Conservation (phyloP, 2,113 vertebrate species). For the Grantiella picta region DNA sequence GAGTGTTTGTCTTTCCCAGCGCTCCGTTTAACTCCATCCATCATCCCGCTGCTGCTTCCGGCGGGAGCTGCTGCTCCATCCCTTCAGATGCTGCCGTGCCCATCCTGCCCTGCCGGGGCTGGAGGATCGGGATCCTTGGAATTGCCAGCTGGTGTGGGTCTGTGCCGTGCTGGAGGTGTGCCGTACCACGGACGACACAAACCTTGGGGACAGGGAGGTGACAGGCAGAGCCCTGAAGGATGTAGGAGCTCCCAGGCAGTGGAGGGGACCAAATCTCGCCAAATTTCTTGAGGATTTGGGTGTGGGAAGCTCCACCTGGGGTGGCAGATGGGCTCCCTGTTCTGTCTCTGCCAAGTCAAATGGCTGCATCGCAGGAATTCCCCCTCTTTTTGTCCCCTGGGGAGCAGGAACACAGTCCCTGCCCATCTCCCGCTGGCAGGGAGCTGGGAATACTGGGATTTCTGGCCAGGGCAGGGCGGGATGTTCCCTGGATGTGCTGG, state of each 20-base stretch:
- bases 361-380: accelerated
- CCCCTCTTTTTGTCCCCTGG: background rate
- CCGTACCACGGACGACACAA: accelerated
- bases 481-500: background rate
- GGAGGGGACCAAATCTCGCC: background rate
- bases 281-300: background rate
- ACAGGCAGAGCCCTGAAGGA: background rate
- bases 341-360: background rate
- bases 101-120: accelerated
- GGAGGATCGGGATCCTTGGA: accelerated
- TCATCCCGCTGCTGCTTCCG: accelerated
- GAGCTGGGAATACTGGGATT: background rate
- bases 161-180: accelerated
- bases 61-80: background rate
- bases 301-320: accelerated
- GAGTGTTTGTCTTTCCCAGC: background rate
- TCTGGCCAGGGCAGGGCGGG: accelerated
- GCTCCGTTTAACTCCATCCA: constrained; percentile 10
- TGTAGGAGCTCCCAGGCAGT: background rate
- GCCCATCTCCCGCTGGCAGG: background rate
- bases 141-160: accelerated
- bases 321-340: background rate
- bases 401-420: background rate
- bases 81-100: accelerated
- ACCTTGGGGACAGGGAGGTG: background rate